Evolutionary conservation across 2,888 invertebrate species (phyloP).

Genomic region (Drosophila neonasuta): DNA sequence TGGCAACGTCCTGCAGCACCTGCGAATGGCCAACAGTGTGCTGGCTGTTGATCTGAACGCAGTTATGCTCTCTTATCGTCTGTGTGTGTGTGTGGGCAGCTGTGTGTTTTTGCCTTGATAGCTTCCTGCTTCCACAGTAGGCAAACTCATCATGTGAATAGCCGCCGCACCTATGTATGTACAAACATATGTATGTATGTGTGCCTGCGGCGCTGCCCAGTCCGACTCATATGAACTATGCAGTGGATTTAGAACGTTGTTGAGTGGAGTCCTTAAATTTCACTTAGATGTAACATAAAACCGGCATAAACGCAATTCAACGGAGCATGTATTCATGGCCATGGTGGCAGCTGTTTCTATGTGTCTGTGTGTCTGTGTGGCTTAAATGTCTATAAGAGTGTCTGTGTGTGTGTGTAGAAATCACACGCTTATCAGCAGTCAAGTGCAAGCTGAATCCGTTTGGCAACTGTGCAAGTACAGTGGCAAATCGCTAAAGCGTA

Average conservation of each 20-base stretch:
- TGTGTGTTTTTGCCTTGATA: conserved; percentile 56
- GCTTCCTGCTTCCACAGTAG: conserved; percentile 68
- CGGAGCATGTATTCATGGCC: conserved; percentile 73
- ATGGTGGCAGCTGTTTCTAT: conserved; percentile 44
- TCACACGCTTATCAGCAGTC: conserved; percentile 77
- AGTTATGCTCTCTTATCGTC: conserved; percentile 27
- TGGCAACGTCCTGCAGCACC: conserved; percentile 67
- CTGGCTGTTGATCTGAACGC: conserved; percentile 28
- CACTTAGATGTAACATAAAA: conserved; percentile 79
- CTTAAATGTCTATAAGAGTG: conserved; percentile 13
- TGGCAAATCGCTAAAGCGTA: conserved; percentile 74
- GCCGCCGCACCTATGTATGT: conserved; percentile 38
- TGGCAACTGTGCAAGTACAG: conserved; percentile 62
- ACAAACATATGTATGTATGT: too few relatives aligned
- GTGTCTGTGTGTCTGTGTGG: conserved; percentile 16
- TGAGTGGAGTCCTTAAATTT: conserved; percentile 79
- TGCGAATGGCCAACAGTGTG: conserved; percentile 33
- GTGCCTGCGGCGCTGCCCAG: conserved; percentile 6
- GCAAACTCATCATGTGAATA: conserved; percentile 68
- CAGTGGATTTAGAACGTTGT: conserved; percentile 68
- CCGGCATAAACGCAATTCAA: conserved; percentile 71
- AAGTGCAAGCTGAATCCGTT: conserved; percentile 76
- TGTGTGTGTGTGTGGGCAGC: conserved; percentile 23
- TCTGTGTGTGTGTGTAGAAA: conserved; percentile 44
- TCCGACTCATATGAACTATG: conserved; percentile 56